Percentiles rank a stretch among this genome's conserved stretches.
Evolutionary conservation across 2,888 invertebrate species (phyloP).

Genomic region (Heliothis peltigera): DNA sequence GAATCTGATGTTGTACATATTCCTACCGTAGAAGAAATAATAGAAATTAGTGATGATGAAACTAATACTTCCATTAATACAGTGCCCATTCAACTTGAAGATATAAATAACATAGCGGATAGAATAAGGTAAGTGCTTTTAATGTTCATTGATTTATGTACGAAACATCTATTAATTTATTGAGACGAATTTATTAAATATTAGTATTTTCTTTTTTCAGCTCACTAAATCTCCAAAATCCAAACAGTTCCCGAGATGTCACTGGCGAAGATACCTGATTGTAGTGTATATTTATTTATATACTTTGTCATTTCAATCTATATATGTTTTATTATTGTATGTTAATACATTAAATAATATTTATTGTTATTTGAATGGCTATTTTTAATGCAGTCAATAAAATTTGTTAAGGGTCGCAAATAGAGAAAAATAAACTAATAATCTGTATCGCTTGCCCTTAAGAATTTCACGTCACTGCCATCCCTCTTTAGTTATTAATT

Average conservation of each 20-base stretch:
- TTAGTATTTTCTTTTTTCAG: conserved; percentile 49
- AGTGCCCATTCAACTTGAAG: conserved; percentile 50
- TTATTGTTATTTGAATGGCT: conserved; percentile 34
- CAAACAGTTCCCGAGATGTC: conserved; percentile 26
- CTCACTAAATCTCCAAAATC: conserved; percentile 47
- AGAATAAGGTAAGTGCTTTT: conserved; percentile 47
- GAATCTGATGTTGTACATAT: conserved; percentile 50
- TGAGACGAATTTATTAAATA: neutral
- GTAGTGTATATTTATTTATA: conserved; percentile 7
- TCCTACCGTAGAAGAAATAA: conserved; percentile 54
- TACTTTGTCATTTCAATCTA: conserved; percentile 15
- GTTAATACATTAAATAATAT: conserved; percentile 40
- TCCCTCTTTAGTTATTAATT: too few species aligned
- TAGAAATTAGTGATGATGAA: conserved; percentile 65
- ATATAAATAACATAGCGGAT: conserved; percentile 56
- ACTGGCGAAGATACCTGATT: conserved; percentile 47
- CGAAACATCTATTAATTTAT: too few species aligned
- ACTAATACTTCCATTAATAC: conserved; percentile 55
- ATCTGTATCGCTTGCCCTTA: too few species aligned
- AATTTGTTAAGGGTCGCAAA: too few species aligned
- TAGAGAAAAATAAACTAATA: too few species aligned
- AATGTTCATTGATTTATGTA: neutral
- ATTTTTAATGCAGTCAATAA: too few species aligned
- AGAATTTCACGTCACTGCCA: too few species aligned
- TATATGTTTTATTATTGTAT: conserved; percentile 41